Evolutionary conservation across 2,113 vertebrate species (phyloP).

Genomic region (Stegastes partitus): DNA sequence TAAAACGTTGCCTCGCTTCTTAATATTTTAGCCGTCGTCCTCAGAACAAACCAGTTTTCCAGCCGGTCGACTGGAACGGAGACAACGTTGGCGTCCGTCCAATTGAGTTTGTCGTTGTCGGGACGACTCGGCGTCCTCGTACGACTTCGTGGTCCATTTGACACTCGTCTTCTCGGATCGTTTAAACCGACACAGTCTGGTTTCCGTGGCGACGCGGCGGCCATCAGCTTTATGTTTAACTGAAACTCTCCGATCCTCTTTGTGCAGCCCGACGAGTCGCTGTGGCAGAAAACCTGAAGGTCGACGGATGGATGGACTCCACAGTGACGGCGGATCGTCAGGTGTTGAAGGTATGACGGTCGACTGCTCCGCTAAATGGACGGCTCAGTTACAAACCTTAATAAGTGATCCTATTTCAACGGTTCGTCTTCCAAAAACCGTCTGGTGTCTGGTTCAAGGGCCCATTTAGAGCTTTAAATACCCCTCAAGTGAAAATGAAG

Average conservation of each 20-base stretch:
- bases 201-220: conserved; percentile 27
- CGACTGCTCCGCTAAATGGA: no score
- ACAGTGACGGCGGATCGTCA: no score
- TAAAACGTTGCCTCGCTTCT: no score
- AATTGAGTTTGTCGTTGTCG: background rate
- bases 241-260: background rate
- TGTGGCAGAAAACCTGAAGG: conserved; percentile 19
- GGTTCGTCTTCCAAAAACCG: no score
- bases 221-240: conserved; percentile 49
- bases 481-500: no score
- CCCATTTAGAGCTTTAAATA: no score
- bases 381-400: no score
- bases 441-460: no score
- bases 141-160: conserved; percentile 44
- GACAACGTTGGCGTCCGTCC: background rate
- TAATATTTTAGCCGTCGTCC: background rate
- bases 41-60: no score
- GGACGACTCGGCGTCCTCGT: background rate
- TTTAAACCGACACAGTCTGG: background rate
- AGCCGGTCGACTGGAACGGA: no score
- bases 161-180: conserved; percentile 12
- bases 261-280: background rate
- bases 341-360: no score
- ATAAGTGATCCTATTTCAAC: no score
- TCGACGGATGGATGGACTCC: background rate